Conservation (phyloP, 2,797 vertebrate genomes). For the Remorina albescens region DNA sequence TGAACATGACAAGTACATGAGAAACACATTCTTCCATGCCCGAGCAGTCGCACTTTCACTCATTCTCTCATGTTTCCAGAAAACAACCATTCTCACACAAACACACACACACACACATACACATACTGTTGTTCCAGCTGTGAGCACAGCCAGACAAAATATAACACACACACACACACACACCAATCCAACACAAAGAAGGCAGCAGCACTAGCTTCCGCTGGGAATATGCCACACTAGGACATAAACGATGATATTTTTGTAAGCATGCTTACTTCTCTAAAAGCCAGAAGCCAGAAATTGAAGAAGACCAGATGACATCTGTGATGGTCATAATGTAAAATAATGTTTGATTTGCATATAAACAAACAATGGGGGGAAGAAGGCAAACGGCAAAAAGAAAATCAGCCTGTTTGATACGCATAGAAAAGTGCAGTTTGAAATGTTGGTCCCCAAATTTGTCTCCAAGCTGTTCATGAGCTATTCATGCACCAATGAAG, state of each 20-base stretch:
- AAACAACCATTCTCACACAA: constrained; percentile 19
- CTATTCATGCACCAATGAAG: not conserved
- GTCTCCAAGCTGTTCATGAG: not conserved
- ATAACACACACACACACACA: constrained; percentile 13
- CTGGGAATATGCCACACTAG: not conserved
- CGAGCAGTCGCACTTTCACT: constrained; percentile 36
- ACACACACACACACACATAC: constrained; percentile 23
- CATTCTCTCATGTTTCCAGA: constrained; percentile 44
- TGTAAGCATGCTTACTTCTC: not conserved
- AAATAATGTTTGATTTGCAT: not conserved
- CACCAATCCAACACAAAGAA: constrained; percentile 4
- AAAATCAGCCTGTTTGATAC: not conserved
- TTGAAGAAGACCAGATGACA: not conserved
- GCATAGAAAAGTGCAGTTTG: not conserved
- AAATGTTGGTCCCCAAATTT: constrained; percentile 1
- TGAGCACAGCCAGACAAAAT: constrained; percentile 22
- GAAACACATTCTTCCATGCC: constrained; percentile 58
- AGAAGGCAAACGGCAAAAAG: not conserved
- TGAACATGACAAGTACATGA: constrained; percentile 64
- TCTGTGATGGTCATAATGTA: not conserved
- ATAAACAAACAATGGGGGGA: not conserved
- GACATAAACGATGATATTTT: constrained; percentile 8
- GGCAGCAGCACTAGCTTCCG: not conserved
- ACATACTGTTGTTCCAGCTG: constrained; percentile 57
- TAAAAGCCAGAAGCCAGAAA: not conserved